phyloP scores from a whole-genome alignment of 2,888 invertebrate genomes.

The Sarcophaga carnaria region DNA sequence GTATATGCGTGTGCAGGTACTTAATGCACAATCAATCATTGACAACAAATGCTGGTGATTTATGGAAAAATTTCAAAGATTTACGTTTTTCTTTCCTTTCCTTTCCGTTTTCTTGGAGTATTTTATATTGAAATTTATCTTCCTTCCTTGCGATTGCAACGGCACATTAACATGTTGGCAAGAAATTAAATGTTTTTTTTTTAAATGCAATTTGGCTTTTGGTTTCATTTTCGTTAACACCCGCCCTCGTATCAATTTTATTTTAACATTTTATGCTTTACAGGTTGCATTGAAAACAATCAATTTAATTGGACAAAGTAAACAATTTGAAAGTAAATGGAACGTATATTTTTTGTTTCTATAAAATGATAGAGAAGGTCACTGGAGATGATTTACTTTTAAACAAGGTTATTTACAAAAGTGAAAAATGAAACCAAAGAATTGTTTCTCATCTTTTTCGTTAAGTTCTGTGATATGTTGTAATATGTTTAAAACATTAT shows the following conservation, averaged over 20 bases:
- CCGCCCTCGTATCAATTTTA: conserved; percentile 8
- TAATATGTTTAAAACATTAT: no score
- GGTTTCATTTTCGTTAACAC: neutral
- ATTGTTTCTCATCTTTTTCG: no score
- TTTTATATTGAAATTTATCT: conserved; percentile 29
- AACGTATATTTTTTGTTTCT: no score
- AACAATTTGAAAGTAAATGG: no score
- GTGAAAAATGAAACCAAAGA: no score
- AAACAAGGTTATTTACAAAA: no score
- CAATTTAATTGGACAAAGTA: no score
- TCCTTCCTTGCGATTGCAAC: neutral
- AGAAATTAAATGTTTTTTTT: conserved; percentile 18
- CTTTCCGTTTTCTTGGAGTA: neutral
- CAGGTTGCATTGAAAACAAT: no score
- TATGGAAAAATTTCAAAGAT: conserved; percentile 39
- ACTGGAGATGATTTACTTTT: no score
- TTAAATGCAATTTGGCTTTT: neutral
- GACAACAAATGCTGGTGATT: conserved; percentile 68
- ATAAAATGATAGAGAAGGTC: no score
- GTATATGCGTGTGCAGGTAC: conserved; percentile 63
- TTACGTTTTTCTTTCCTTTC: neutral
- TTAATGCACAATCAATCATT: conserved; percentile 78
- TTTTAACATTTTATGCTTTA: conserved; percentile 5
- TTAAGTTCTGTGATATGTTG: no score
- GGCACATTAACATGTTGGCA: conserved; percentile 21